Percentiles rank a stretch among this genome's conserved stretches.
These are phyloP conservation scores for Chromobotia macracanthus DNA, from an alignment of 2,797 vertebrate species.

Conservation along the genomic window DNA sequence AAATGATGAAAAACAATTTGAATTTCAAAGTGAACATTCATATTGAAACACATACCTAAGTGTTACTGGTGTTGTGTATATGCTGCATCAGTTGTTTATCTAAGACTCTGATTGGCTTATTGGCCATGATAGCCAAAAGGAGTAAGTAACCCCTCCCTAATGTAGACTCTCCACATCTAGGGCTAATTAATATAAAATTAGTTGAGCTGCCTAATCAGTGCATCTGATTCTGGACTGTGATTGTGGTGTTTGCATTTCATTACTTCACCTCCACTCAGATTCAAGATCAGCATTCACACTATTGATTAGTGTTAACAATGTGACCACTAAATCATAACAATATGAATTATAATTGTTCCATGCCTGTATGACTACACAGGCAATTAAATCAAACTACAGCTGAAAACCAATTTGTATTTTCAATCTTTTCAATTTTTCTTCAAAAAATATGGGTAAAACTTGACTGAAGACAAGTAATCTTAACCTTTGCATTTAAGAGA, in stretches of 20 bases:
- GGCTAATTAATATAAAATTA: neutral
- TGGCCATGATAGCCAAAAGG: no score
- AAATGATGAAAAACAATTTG: neutral
- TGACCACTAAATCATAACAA: neutral
- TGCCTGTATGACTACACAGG: neutral
- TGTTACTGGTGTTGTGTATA: neutral
- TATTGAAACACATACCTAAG: neutral
- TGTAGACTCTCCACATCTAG: neutral
- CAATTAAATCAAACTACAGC: neutral
- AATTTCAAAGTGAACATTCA: no score
- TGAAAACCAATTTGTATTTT: neutral
- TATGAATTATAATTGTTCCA: neutral
- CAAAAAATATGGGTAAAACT: neutral
- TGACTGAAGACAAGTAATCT: neutral
- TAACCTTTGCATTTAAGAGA: slow-evolving; percentile 1
- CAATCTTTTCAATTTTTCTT: no score
- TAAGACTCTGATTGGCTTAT: no score
- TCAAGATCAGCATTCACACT: neutral
- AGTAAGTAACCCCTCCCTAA: neutral
- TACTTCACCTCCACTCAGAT: neutral
- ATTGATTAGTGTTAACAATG: neutral
- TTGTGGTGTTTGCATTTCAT: neutral
- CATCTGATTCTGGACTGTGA: neutral
- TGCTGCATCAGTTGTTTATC: no score
- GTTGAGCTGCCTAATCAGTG: neutral